Percentiles rank a stretch among this genome's conserved stretches.
These are phyloP conservation scores for Saturnia pavonia DNA, from an alignment of 2,888 invertebrate species.

Conservation along the genomic window DNA sequence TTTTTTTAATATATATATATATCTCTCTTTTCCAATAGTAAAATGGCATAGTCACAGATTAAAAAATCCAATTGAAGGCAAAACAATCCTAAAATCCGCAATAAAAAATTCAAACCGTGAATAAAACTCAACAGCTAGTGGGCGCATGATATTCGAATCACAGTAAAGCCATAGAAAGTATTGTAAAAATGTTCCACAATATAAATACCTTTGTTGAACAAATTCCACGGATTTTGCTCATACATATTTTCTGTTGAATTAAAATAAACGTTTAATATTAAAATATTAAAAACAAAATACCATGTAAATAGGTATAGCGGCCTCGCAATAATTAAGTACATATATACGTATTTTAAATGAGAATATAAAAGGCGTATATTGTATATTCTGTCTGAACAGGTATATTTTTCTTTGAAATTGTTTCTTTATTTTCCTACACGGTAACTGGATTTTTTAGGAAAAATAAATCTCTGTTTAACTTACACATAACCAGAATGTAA, in stretches of 20 bases:
- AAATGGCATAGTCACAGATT: background rate
- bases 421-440: background rate
- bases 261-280: background rate
- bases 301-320: background rate
- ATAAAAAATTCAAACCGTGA: slow-evolving; percentile 7
- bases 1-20: background rate
- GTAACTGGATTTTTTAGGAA: background rate
- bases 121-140: slow-evolving; percentile 16
- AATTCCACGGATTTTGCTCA: slow-evolving; percentile 19
- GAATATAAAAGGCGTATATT: background rate
- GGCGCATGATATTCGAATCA: slow-evolving; percentile 32
- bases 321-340: background rate
- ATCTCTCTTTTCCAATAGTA: background rate
- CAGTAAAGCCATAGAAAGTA: slow-evolving; percentile 33
- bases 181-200: slow-evolving; percentile 27
- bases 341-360: slow-evolving; percentile 7
- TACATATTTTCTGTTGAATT: slow-evolving; percentile 6
- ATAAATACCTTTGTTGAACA: slow-evolving; percentile 20
- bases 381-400: background rate
- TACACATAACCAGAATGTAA: background rate
- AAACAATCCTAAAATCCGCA: background rate
- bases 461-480: background rate
- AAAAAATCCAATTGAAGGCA: background rate
- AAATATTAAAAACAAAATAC: background rate
- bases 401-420: background rate